Evolutionary conservation across 2,113 vertebrate genomes (phyloP).

Genomic region (Mastomys natalensis): DNA sequence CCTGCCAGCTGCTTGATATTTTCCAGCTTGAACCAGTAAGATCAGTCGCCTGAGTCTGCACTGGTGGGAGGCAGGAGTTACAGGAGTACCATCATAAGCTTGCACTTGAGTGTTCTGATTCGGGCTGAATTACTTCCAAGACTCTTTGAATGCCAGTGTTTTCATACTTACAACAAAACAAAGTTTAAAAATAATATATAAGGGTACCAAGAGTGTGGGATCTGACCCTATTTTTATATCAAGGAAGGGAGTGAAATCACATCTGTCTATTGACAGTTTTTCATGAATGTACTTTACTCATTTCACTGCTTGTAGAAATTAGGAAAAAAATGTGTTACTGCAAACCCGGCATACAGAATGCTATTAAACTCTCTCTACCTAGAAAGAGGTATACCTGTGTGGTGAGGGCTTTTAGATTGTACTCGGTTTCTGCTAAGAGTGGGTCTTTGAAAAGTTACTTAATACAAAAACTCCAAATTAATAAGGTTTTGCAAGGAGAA

Average conservation of each 20-base stretch:
- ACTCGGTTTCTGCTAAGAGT: not conserved
- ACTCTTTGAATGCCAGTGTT: not conserved
- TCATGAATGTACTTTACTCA: conserved; percentile 78
- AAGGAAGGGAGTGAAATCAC: not conserved
- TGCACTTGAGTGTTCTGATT: not conserved
- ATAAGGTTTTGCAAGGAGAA: not conserved
- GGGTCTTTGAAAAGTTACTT: not conserved
- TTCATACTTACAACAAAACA: conserved; percentile 8
- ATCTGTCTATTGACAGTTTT: conserved; percentile 61
- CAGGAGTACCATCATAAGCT: not conserved
- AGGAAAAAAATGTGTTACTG: conserved; percentile 80
- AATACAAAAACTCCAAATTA: not conserved
- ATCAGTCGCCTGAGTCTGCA: not conserved
- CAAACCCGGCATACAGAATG: conserved; percentile 66
- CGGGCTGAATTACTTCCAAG: not conserved
- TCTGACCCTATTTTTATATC: not conserved
- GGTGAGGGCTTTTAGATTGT: not conserved
- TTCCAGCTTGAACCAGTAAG: not conserved
- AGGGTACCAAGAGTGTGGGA: not conserved
- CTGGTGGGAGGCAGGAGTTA: not conserved
- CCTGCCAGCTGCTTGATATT: conserved; percentile 16
- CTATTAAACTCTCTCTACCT: not conserved
- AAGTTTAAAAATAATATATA: not conserved
- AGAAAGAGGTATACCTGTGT: not conserved
- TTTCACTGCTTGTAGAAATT: conserved; percentile 82